A percentile compares a stretch with the other conserved stretches of the same genome.
phyloP scores from a whole-genome alignment of 2,113 vertebrate genomes.

The Phalacrocorax pelagicus region DNA sequence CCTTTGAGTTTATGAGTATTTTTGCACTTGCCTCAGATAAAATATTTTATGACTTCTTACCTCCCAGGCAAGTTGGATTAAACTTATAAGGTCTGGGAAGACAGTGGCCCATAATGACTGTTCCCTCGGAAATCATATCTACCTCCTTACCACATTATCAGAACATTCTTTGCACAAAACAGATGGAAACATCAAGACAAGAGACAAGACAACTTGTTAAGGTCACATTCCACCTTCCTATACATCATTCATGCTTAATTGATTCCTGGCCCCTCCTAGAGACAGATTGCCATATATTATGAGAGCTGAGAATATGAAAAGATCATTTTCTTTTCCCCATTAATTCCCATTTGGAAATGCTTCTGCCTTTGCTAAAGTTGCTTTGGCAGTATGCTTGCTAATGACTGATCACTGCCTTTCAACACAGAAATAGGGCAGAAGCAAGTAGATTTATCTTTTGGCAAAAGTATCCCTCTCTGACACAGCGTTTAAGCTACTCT shows the following conservation, averaged over 20 bases:
- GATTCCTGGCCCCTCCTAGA: conserved; percentile 61
- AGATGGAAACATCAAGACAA: conserved; percentile 72
- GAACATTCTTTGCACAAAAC: conserved; percentile 61
- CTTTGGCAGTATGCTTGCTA: conserved; percentile 59
- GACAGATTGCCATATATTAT: conserved; percentile 62
- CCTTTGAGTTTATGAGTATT: conserved; percentile 84
- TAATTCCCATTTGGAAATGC: conserved; percentile 70
- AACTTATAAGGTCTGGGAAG: conserved; percentile 69
- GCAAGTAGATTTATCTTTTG: conserved; percentile 47
- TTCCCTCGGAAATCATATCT: conserved; percentile 68
- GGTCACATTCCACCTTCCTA: conserved; percentile 65
- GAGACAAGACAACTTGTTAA: conserved; percentile 73
- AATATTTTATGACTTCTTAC: conserved; percentile 80
- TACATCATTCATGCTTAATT: conserved; percentile 76
- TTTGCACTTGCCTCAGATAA: conserved; percentile 78
- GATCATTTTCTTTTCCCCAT: conserved; percentile 68
- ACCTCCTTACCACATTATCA: conserved; percentile 45
- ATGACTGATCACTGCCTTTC: conserved; percentile 66
- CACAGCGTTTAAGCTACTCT: conserved; percentile 3
- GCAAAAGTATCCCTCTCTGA: conserved; percentile 44
- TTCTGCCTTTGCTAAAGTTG: conserved; percentile 66
- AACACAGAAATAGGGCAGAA: conserved; percentile 52
- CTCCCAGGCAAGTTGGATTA: conserved; percentile 81
- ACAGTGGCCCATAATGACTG: conserved; percentile 68
- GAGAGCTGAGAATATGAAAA: conserved; percentile 68